These are phyloP conservation scores for Philhelius pedissequus DNA, from an alignment of 2,888 invertebrate genomes.

Conservation along the genomic window DNA sequence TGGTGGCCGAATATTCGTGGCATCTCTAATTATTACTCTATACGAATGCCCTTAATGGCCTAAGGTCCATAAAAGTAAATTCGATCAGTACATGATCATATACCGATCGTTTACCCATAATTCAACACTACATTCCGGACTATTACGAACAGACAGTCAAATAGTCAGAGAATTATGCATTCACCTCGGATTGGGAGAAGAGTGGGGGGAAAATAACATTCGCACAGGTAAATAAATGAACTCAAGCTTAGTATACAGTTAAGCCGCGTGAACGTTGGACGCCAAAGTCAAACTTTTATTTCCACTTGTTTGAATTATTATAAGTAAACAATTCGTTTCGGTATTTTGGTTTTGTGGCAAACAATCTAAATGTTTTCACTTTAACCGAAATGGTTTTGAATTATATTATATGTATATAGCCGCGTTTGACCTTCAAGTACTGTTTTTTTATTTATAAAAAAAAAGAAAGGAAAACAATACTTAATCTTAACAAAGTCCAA, in stretches of 20 bases:
- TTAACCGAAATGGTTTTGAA: background rate
- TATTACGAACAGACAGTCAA: background rate
- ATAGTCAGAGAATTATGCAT: background rate
- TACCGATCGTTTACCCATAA: background rate
- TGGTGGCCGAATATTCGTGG: too few species aligned
- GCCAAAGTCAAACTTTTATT: background rate
- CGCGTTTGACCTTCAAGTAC: background rate
- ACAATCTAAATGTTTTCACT: background rate
- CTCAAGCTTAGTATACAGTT: constrained; percentile 55
- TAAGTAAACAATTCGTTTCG: background rate
- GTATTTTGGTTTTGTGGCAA: background rate
- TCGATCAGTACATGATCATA: background rate
- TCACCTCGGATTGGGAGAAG: constrained; percentile 3
- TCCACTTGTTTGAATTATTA: background rate
- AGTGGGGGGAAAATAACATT: constrained; percentile 29
- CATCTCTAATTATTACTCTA: too few species aligned
- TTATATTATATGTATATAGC: background rate
- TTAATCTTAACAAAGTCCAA: background rate
- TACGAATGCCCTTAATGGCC: too few species aligned
- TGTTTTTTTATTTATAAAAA: background rate
- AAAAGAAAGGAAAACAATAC: background rate
- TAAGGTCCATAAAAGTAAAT: too few species aligned
- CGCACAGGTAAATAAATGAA: constrained; percentile 54
- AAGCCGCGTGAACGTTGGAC: constrained; percentile 55
- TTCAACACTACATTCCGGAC: background rate